Evolutionary conservation across 2,797 vertebrate species (phyloP).

Genomic region (Melanotaenia boesemani): DNA sequence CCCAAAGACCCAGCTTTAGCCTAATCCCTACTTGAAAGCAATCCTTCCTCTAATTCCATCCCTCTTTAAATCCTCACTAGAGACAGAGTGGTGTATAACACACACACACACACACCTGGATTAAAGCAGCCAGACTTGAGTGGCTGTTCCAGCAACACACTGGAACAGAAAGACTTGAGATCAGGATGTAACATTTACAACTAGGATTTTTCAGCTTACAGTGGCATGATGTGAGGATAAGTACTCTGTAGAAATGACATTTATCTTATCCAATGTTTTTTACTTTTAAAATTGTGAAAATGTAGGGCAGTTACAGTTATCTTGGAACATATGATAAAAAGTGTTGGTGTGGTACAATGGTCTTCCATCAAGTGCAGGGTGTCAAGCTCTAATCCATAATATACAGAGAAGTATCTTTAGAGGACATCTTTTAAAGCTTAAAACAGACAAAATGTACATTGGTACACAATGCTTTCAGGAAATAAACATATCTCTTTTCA

Average conservation of each 20-base stretch:
- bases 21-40: constrained; percentile 79
- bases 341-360: neutral
- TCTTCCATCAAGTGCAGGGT: neutral
- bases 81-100: constrained; percentile 52
- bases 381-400: neutral
- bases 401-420: too few relatives aligned
- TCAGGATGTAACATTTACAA: constrained; percentile 38
- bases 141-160: constrained; percentile 24
- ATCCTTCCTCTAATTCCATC: constrained; percentile 70
- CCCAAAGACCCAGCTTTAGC: constrained; percentile 71
- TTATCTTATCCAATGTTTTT: neutral
- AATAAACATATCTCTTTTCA: neutral
- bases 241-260: neutral
- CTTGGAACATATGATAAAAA: neutral
- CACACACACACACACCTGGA: constrained; percentile 40
- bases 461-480: neutral
- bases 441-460: neutral
- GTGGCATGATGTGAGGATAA: constrained; percentile 8
- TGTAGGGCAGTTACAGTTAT: neutral
- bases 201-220: constrained; percentile 2
- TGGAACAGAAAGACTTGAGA: constrained; percentile 34
- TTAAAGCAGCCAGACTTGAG: constrained; percentile 46
- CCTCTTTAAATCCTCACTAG: constrained; percentile 66
- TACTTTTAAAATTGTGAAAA: neutral
- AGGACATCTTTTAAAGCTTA: neutral